Conservation (phyloP, 1,140 invertebrate species). For the Drosophila varians region DNA sequence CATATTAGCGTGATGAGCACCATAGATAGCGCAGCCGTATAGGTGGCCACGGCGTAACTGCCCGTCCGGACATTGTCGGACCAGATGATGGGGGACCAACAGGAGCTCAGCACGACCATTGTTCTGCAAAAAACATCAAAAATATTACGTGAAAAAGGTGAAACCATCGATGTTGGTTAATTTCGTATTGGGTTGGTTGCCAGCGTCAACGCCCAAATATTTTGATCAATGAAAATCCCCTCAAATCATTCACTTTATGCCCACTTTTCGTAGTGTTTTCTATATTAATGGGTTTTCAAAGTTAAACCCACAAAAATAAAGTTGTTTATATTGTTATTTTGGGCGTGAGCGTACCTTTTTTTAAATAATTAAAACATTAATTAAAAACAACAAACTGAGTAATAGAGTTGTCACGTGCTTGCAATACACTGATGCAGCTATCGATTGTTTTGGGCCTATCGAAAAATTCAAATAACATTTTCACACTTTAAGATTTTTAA, state of each 20-base stretch:
- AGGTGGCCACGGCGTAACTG: slow-evolving; percentile 90
- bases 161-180: not conserved
- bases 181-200: not conserved
- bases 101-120: slow-evolving; percentile 90
- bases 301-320: not conserved
- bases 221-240: slow-evolving; percentile 18
- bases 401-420: slow-evolving; percentile 4
- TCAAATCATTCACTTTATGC: not conserved
- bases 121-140: not conserved
- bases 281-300: not conserved
- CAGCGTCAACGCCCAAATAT: slow-evolving; percentile 39
- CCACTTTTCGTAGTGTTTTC: not conserved
- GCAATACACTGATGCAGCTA: not conserved
- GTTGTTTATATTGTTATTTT: not conserved
- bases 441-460: not conserved
- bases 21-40: slow-evolving; percentile 89
- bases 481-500: too few species aligned
- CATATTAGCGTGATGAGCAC: slow-evolving; percentile 89
- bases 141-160: not conserved
- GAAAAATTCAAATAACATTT: not conserved
- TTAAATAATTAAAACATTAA: slow-evolving; percentile 17
- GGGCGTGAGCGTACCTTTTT: slow-evolving; percentile 34
- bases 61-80: slow-evolving; percentile 90
- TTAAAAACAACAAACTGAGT: slow-evolving; percentile 24
- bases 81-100: slow-evolving; percentile 95